Conservation (phyloP, 2,113 vertebrate species). For the Arenaria interpres region DNA sequence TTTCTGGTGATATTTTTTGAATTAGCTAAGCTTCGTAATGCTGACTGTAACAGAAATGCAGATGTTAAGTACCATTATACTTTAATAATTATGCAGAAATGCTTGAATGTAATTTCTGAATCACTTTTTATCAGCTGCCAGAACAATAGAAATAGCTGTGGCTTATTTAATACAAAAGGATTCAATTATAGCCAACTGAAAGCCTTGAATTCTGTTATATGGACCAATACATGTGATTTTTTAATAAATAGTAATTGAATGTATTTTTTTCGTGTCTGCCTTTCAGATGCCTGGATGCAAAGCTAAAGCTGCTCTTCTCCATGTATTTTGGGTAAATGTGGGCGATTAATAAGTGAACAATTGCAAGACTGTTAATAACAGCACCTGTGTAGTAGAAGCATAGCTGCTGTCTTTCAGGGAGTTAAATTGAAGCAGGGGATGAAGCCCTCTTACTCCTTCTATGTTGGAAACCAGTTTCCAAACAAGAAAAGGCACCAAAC, state of each 20-base stretch:
- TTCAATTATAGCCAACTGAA: background rate
- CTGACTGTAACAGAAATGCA: conserved; percentile 15
- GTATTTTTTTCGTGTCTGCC: background rate
- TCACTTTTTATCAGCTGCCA: background rate
- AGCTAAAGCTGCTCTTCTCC: background rate
- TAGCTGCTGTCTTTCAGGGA: background rate
- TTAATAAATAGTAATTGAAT: conserved; percentile 1
- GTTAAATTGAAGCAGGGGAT: background rate
- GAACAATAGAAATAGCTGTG: background rate
- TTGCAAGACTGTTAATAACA: background rate
- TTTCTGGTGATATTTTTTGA: background rate
- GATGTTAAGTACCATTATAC: background rate
- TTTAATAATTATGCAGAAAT: conserved; percentile 25
- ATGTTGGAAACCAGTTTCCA: background rate
- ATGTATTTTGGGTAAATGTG: background rate
- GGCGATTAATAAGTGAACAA: background rate
- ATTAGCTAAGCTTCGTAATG: background rate
- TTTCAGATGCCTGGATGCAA: background rate
- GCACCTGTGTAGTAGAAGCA: background rate
- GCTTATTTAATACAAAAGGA: background rate
- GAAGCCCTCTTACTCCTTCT: background rate
- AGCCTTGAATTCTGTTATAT: background rate
- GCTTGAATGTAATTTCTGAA: conserved; percentile 29
- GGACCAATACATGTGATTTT: background rate
- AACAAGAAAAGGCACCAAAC: background rate